phyloP scores from a whole-genome alignment of 2,797 vertebrate species.

The Protosalanx chinensis region DNA sequence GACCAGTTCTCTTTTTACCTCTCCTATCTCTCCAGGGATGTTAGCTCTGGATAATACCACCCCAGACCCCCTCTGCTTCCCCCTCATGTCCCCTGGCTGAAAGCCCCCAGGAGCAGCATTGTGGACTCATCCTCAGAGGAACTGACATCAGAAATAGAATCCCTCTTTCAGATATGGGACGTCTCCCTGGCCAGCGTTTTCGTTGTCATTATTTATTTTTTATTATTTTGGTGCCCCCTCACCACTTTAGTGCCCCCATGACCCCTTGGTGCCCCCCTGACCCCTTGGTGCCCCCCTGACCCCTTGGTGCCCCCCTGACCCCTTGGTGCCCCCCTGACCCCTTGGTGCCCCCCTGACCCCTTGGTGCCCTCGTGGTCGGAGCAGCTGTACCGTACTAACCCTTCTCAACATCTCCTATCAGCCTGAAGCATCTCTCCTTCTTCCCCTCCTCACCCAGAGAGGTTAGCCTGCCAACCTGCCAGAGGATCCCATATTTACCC shows the following conservation, averaged over 20 bases:
- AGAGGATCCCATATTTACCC: background rate
- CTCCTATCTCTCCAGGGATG: slow-evolving; percentile 29
- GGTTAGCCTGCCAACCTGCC: background rate
- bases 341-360: too few species aligned
- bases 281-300: too few species aligned
- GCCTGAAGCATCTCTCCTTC: background rate
- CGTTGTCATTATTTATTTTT: too few species aligned
- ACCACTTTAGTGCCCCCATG: too few species aligned
- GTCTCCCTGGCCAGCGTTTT: too few species aligned
- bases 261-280: too few species aligned
- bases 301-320: too few species aligned
- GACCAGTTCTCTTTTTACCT: slow-evolving; percentile 21
- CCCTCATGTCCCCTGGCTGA: slow-evolving; percentile 28
- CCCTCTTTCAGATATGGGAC: background rate
- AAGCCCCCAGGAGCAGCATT: slow-evolving; percentile 35
- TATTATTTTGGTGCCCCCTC: too few species aligned
- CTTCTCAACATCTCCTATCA: background rate
- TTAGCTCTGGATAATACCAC: slow-evolving; percentile 40
- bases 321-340: too few species aligned
- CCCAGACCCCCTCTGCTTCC: background rate
- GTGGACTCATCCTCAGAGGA: slow-evolving; percentile 10
- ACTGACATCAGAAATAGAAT: background rate
- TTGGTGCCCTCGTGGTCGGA: too few species aligned
- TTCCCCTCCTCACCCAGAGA: background rate
- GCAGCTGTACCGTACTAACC: too few species aligned